Conservation (phyloP, 2,113 vertebrate genomes). For the Hypanus sabinus region DNA sequence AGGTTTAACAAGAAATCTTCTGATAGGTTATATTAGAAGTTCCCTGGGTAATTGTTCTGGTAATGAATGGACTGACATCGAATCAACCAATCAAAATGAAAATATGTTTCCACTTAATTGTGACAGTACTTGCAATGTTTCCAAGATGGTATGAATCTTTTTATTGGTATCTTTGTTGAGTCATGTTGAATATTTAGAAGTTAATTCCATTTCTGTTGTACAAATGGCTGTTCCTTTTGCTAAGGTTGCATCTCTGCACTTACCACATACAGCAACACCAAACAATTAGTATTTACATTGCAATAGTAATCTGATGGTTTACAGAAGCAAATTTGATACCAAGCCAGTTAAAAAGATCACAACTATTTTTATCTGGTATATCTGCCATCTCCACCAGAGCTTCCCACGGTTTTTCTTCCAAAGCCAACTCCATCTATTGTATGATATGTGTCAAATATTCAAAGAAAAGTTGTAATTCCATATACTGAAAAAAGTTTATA, state of each 20-base stretch:
- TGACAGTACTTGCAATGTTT: not conserved
- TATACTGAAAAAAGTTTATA: not conserved
- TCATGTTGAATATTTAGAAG: not conserved
- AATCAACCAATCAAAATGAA: not conserved
- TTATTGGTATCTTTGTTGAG: not conserved
- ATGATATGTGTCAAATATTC: not conserved
- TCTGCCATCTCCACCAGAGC: not conserved
- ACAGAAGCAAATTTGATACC: not conserved
- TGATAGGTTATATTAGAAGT: not conserved
- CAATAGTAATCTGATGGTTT: not conserved
- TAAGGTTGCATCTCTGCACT: not conserved
- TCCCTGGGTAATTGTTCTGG: not conserved
- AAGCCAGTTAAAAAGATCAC: not conserved
- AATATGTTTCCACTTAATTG: not conserved
- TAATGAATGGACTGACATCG: not conserved
- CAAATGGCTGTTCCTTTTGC: not conserved
- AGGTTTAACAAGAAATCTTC: not conserved
- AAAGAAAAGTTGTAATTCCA: not conserved
- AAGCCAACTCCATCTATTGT: not conserved
- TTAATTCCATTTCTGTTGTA: not conserved
- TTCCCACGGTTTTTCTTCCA: not conserved
- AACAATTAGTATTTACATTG: not conserved
- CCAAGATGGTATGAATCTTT: not conserved
- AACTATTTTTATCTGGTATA: conserved; percentile 15
- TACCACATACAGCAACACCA: not conserved